Conservation (phyloP, 1,140 invertebrate species). For the Drosophila baimaii region DNA sequence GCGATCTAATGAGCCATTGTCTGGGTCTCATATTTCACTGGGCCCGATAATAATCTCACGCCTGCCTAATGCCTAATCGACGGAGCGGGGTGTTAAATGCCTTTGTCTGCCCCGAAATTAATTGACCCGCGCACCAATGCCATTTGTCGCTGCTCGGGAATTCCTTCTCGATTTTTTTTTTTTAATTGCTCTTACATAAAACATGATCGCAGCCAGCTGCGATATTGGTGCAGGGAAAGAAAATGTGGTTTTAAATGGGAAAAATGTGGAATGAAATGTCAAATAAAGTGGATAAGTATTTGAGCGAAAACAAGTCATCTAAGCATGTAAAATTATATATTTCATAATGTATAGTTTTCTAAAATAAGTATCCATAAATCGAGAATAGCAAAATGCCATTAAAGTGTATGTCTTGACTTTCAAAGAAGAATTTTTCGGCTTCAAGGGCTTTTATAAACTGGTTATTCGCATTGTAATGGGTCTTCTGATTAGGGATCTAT, state of each 20-base stretch:
- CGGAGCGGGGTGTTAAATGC: constrained; percentile 53
- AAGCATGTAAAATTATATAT: too few relatives aligned
- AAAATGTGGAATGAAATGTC: too few relatives aligned
- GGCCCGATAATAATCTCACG: constrained; percentile 72
- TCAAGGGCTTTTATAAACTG: too few relatives aligned
- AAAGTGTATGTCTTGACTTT: neutral
- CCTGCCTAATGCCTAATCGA: constrained; percentile 51
- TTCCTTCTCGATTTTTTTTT: constrained; percentile 28
- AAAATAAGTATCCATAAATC: neutral
- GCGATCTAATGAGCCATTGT: constrained; percentile 76
- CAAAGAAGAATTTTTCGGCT: neutral
- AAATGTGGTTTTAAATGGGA: neutral
- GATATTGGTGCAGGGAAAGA: constrained; percentile 1
- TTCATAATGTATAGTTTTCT: too few relatives aligned
- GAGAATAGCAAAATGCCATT: too few relatives aligned
- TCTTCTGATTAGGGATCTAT: too few relatives aligned
- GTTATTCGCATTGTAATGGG: neutral
- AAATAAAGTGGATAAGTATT: neutral
- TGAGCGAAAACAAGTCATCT: too few relatives aligned
- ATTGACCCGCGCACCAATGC: constrained; percentile 39
- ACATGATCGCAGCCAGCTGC: constrained; percentile 8
- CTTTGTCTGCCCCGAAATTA: constrained; percentile 54
- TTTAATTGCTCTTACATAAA: constrained; percentile 39
- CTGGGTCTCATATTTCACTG: constrained; percentile 70
- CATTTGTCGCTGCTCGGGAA: constrained; percentile 24